Evolutionary conservation across 2,797 vertebrate species (phyloP).

Genomic region (Fundulus diaphanus): DNA sequence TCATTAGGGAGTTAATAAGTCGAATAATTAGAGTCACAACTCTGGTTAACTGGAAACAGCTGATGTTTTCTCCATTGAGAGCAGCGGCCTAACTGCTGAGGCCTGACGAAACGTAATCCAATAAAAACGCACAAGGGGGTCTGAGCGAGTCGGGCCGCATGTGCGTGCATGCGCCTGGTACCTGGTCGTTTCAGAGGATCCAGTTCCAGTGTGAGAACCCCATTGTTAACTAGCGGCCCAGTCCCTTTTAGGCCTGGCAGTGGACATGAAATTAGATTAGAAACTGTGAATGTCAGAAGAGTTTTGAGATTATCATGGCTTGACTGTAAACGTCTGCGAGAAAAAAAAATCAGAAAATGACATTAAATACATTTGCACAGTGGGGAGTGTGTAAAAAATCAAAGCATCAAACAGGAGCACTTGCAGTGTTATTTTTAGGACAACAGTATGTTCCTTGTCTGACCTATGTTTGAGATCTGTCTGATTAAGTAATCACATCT

Average conservation of each 20-base stretch:
- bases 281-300: not conserved
- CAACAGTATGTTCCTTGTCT: not conserved
- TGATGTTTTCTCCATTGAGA: constrained; percentile 79
- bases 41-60: constrained; percentile 79
- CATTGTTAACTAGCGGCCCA: not conserved
- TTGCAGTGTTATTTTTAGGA: not conserved
- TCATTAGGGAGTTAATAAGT: constrained; percentile 55
- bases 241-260: not conserved
- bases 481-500: not conserved
- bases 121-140: constrained; percentile 23
- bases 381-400: not conserved
- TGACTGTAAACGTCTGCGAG: not conserved
- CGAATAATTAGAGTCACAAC: constrained; percentile 78
- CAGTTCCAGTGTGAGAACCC: not conserved
- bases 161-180: not conserved
- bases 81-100: constrained; percentile 34
- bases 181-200: not conserved
- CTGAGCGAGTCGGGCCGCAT: not conserved
- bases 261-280: not conserved
- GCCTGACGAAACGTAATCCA: constrained; percentile 35
- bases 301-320: not conserved
- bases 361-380: not conserved
- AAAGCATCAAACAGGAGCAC: not conserved
- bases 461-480: not conserved
- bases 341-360: not conserved